Base-by-base conservation (phyloP, 1,140 invertebrate species). In the Drosophila kepulauana region DNA sequence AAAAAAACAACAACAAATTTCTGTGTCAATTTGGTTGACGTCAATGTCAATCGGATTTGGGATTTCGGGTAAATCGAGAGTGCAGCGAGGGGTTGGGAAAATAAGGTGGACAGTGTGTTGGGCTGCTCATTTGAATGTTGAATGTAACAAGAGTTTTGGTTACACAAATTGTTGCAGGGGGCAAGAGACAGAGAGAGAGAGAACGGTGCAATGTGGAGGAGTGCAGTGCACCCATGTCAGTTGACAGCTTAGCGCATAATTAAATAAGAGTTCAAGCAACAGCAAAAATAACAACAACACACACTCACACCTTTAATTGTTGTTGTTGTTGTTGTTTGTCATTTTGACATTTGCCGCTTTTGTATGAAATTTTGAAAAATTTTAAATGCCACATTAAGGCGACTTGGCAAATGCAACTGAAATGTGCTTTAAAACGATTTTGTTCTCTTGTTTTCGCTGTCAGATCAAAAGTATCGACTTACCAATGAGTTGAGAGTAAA, bases 161-260 rank as follows among this genome's bases (percentile, higher is more conserved):
- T 35, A 30, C 66, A 38, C 15, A 57, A 11, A 20, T 38, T 8
- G 62, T 0, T 10, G 8, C 5, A 5, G 25, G 35, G 20, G 20
- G 20, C 20, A 3, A 7, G 41, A 13, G 35, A 35, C 10, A 6
- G 5, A 13, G 4, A 25, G 3, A 20, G 20, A 25, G 7, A 33
- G 11, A 41, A 49, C 11, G 7, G 45, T 68, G 16, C 58, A 65
- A 68, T 79, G 77, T 25, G 20, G 20, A 25, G 35, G 35, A 8
- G 45, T 68, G 16, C 48, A 65, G 74, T 79, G 78, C 74, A 88
- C 85, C 85, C 84, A 84, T 88, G 84, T 88, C 84, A 82, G 63
- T 87, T 87, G 82, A 87, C 82, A 88, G 84, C 84, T 88, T 88
- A 84, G 80, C 78, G 77, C 80, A 82, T 88, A 88, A 88, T 88